These are phyloP conservation scores for Cetonia aurata DNA, from an alignment of 2,888 invertebrate species.

Conservation along the genomic window DNA sequence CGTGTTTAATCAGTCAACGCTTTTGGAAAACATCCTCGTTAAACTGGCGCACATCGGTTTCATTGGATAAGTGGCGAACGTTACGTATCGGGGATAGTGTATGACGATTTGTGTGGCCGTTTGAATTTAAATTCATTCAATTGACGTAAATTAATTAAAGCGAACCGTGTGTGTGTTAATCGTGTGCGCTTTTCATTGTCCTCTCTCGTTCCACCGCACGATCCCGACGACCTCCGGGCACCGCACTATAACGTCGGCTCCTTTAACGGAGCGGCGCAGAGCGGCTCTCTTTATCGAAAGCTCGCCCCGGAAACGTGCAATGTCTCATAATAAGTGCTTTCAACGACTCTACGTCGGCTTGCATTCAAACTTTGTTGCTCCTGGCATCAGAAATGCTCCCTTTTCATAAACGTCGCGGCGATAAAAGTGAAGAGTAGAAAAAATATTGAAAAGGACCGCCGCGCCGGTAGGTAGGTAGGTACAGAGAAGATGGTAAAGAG, in stretches of 20 bases:
- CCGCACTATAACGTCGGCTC: slow-evolving; percentile 37
- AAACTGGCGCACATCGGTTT: not conserved
- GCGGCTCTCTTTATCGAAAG: slow-evolving; percentile 39
- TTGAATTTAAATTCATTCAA: slow-evolving; percentile 43
- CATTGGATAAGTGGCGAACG: slow-evolving; percentile 27
- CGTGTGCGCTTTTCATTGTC: slow-evolving; percentile 41
- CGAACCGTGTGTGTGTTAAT: slow-evolving; percentile 42
- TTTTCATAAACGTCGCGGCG: slow-evolving; percentile 40
- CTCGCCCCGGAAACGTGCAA: slow-evolving; percentile 41
- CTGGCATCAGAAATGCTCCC: slow-evolving; percentile 40
- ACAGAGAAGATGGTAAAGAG: slow-evolving; percentile 30
- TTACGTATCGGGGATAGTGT: slow-evolving; percentile 26
- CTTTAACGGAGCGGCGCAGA: slow-evolving; percentile 32
- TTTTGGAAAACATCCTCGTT: too few relatives aligned
- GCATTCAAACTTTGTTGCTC: slow-evolving; percentile 43
- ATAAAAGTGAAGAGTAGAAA: slow-evolving; percentile 27
- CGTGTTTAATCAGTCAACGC: too few relatives aligned
- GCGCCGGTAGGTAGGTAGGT: slow-evolving; percentile 10
- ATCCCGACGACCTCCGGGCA: not conserved
- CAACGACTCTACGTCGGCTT: slow-evolving; percentile 37
- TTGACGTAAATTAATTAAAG: slow-evolving; percentile 44
- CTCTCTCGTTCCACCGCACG: slow-evolving; percentile 23
- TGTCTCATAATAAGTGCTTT: slow-evolving; percentile 44
- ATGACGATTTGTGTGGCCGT: slow-evolving; percentile 40
- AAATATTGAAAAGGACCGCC: slow-evolving; percentile 26